A percentile compares a stretch with the other conserved stretches of the same genome.
phyloP scores from a whole-genome alignment of 2,888 invertebrate genomes.

The Galerucella nymphaeae region DNA sequence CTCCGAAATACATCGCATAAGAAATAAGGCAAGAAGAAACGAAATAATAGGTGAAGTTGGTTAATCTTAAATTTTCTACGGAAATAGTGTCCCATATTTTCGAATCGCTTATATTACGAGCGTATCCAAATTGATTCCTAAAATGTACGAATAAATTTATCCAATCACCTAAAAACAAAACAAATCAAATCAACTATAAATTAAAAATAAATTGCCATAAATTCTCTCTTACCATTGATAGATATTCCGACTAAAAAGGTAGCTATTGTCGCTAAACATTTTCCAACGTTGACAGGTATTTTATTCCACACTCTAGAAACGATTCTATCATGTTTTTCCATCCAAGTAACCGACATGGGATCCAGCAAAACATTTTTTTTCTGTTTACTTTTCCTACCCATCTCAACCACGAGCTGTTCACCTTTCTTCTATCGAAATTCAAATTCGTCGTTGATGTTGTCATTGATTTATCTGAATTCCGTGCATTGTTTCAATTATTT shows the following conservation, averaged over 20 bases:
- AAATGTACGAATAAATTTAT: constrained; percentile 73
- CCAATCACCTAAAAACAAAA: constrained; percentile 76
- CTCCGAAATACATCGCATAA: constrained; percentile 70
- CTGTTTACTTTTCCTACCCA: constrained; percentile 30
- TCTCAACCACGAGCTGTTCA: constrained; percentile 6
- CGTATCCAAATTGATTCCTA: constrained; percentile 68
- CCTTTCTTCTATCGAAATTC: constrained; percentile 3
- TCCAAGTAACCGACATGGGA: constrained; percentile 72
- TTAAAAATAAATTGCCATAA: background rate
- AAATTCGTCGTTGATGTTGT: background rate
- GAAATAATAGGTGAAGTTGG: constrained; percentile 67
- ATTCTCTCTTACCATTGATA: constrained; percentile 68
- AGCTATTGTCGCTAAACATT: constrained; percentile 70
- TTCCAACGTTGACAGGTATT: constrained; percentile 69
- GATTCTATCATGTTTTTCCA: constrained; percentile 69
- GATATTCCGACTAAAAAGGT: constrained; percentile 73
- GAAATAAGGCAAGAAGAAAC: constrained; percentile 68
- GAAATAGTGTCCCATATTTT: constrained; percentile 60
- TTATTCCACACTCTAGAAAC: constrained; percentile 70
- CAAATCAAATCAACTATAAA: constrained; percentile 19
- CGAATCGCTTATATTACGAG: constrained; percentile 37
- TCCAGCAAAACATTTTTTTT: constrained; percentile 51
- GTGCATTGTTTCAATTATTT: background rate
- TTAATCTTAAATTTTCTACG: constrained; percentile 68
- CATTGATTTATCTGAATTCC: background rate